Percentiles rank a stretch among this genome's conserved stretches.
These are phyloP conservation scores for Napeogenes sylphis DNA, from an alignment of 2,888 invertebrate species.

Conservation along the genomic window DNA sequence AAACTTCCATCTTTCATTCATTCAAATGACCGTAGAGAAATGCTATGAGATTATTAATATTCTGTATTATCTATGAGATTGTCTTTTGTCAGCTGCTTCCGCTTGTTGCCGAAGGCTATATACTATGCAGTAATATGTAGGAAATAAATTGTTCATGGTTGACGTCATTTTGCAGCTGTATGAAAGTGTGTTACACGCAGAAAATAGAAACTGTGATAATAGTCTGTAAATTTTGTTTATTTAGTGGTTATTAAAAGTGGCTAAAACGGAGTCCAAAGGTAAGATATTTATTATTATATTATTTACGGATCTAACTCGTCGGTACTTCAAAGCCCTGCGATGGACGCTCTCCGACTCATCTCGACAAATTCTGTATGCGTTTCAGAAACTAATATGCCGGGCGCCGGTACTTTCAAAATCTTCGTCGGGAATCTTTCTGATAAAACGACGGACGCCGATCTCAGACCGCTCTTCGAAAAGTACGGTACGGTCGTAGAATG, in stretches of 20 bases:
- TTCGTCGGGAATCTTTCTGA: slow-evolving; percentile 98
- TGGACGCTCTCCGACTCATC: slow-evolving; percentile 72
- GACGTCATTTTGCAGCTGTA: slow-evolving; percentile 40
- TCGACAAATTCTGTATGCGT: slow-evolving; percentile 75
- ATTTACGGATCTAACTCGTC: slow-evolving; percentile 33
- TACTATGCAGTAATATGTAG: background rate
- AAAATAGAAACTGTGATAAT: slow-evolving; percentile 26
- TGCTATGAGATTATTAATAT: too few species aligned
- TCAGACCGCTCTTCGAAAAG: slow-evolving; percentile 96
- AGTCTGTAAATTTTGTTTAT: slow-evolving; percentile 27
- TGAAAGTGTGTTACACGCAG: slow-evolving; percentile 15
- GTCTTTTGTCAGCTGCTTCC: slow-evolving; percentile 11
- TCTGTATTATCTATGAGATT: slow-evolving; percentile 3
- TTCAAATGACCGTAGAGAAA: too few species aligned
- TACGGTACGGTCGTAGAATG: slow-evolving; percentile 98
- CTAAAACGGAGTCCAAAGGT: slow-evolving; percentile 34
- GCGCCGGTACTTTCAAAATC: slow-evolving; percentile 96
- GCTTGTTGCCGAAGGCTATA: slow-evolving; percentile 5
- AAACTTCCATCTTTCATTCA: too few species aligned
- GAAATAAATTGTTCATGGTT: slow-evolving; percentile 2
- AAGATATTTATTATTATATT: slow-evolving; percentile 32
- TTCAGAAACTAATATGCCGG: slow-evolving; percentile 86
- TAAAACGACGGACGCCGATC: slow-evolving; percentile 90
- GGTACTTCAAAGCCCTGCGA: slow-evolving; percentile 47
- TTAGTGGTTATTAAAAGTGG: slow-evolving; percentile 28